A percentile compares a stretch with the other conserved stretches of the same genome.
Conservation (phyloP, 2,888 invertebrate genomes). For the Acleris sparsana region DNA sequence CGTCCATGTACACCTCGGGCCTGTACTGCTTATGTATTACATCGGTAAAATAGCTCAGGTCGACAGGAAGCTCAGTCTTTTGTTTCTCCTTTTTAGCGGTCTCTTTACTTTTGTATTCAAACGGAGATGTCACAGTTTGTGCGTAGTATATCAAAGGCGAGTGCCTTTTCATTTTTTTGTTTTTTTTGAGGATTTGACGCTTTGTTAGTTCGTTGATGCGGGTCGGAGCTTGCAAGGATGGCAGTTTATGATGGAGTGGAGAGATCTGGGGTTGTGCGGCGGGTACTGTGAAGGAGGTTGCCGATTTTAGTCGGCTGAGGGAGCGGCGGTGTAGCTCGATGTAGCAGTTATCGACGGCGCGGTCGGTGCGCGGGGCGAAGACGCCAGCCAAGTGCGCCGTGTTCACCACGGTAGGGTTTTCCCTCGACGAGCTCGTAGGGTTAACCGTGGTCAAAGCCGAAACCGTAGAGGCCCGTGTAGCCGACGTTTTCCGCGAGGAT, state of each 20-base stretch:
- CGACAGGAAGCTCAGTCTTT: constrained; percentile 22
- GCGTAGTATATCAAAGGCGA: constrained; percentile 59
- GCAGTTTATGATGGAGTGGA: background rate
- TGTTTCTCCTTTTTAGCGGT: background rate
- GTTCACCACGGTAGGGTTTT: background rate
- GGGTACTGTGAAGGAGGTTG: background rate
- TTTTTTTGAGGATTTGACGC: background rate
- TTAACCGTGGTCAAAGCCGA: no score
- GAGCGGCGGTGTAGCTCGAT: background rate
- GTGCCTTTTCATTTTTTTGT: constrained; percentile 37
- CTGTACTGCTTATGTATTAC: constrained; percentile 61
- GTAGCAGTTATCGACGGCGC: background rate
- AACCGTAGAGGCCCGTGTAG: no score
- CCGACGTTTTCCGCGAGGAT: background rate
- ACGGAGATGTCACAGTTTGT: constrained; percentile 49
- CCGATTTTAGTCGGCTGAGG: background rate
- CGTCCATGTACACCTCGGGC: constrained; percentile 46
- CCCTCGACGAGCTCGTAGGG: no score
- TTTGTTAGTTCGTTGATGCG: background rate
- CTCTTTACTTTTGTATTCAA: constrained; percentile 37
- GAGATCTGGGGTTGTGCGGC: background rate
- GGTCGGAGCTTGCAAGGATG: background rate
- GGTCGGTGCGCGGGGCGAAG: background rate
- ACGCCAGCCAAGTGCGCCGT: background rate
- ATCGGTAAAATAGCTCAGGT: constrained; percentile 49